Evolutionary conservation across 2,113 vertebrate genomes (phyloP), one percentile per base, ranked within the genome.

Genomic region (Psilopogon haemacephalus): DNA sequence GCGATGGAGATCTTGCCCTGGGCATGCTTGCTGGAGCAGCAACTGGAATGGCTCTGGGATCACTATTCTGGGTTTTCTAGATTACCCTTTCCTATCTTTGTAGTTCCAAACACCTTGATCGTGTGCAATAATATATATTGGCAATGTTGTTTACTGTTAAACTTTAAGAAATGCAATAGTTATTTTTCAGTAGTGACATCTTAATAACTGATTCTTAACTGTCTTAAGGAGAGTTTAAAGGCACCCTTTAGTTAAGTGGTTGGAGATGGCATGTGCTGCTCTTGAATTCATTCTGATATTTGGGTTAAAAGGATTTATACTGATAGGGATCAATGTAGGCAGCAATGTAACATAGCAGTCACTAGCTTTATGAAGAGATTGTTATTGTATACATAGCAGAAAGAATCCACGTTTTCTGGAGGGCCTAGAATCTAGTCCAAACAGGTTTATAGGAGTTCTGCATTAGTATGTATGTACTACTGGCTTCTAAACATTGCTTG

Each of bases 21-120:
- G 98, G 99, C 75, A 98, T 99, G 98, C 97, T 99, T 10, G 98
- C 99, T 14, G 99, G 99, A 88, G 99, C 99, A 21, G 99, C 98
- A 0, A 99, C 99, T 2, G 99, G 99, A 93, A 98, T 99, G 98
- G 99, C 99, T 38, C 95, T 99, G 11, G 99, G 99, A 37, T 99
- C 99, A 12, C 97, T 99, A 62, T 99, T 99, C 92, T 99, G 98
- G 87, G 98, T 99, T 90, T 99, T 99, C 95, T 99, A 99, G 96
- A 65, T 63, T 88, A 88, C 75, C 33, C 7, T 1, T 44, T 89
- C 87, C 76, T 65, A 54, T 50, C 59, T 95, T 88, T 93, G 95
- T 94, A 96, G 96, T 95, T 97, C 86, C 92, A 88, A 88, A 94
- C 68, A 71, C 79, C 76, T 93, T 89, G 90, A 87, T 78, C 95